phyloP scores from a whole-genome alignment of 2,888 invertebrate species.

The Noctua pronuba region DNA sequence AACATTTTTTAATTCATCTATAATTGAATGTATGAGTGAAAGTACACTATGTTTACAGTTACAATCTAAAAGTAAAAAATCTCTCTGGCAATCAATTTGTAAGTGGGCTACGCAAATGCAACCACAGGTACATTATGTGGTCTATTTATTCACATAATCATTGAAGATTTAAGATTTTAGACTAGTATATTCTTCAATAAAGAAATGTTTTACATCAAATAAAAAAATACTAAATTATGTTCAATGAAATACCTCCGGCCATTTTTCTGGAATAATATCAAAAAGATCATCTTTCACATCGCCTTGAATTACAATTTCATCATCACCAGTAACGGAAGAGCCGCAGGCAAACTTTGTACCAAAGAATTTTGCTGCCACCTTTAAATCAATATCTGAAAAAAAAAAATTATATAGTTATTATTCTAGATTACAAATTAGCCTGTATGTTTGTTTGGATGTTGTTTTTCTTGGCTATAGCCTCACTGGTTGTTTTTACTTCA shows the following conservation, averaged over 20 bases:
- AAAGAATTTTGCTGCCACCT: conserved; percentile 99
- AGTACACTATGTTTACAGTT: not conserved
- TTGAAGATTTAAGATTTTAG: not conserved
- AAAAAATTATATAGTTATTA: not conserved
- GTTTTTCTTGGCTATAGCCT: not conserved
- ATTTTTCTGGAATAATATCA: conserved; percentile 99
- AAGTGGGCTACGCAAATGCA: not conserved
- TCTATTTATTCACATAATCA: not conserved
- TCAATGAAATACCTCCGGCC: conserved; percentile 94
- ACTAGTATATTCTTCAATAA: not conserved
- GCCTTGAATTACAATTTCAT: conserved; percentile 99
- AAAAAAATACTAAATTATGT: not conserved
- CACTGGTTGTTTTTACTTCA: not conserved
- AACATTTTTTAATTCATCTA: no score
- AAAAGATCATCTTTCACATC: conserved; percentile 99
- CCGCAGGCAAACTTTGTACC: conserved; percentile 99
- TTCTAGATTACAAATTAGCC: not conserved
- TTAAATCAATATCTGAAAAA: conserved; percentile 97
- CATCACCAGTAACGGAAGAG: conserved; percentile 99
- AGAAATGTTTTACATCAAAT: not conserved
- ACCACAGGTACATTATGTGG: not conserved
- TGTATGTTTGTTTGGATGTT: not conserved
- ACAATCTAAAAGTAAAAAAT: not conserved
- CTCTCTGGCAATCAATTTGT: not conserved
- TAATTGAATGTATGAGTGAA: not conserved